Base-by-base conservation (phyloP, 1,140 invertebrate genomes). In the Calliphora vicina region DNA sequence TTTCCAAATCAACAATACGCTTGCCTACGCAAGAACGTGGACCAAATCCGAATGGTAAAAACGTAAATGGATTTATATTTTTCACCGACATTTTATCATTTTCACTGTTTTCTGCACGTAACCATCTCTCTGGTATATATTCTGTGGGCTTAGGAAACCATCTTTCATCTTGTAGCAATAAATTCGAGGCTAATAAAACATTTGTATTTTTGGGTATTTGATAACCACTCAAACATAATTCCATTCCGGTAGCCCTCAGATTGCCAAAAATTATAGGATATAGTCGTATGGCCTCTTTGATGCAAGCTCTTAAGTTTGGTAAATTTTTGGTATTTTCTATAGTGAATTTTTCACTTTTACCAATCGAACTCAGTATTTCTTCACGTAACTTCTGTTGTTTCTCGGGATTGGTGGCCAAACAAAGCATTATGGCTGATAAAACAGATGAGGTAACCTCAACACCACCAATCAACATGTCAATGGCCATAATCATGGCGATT, bases 1-100 rank as follows among this genome's bases (percentile, higher is more conserved):
- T 87, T 87, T 95, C 94, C 86, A 95, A 91, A 87, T 95, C 93
- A 4, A 95, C 95, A 85, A 96, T 93, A 81, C 95, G 91, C 84
- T 93, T 92, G 15, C 93, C 93, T 45, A 93, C 91, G 84, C 93
- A 94, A 67, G 89, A 88, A 23, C 94, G 88, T 6, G 92, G 91
- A 17, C 94, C 94, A 80, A 93, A 93, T 0, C 94, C 94, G 85
- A 95, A 95, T 0, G 93, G 93, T 43, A 91, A 87, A 84, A 91
- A 92, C 8, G 92, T 91, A 81, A 94, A 94, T 0, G 93, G 92
- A 84, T 93, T 91, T 4, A 91, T 87, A 8, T 92, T 91, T 43
- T 91, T 91, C 10, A 10, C 35, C 6, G 35, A 35, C 35, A 35
- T 35, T 0, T 5, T 35, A 25, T 91, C 89, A 8, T 57, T 12